Conservation (phyloP, 2,113 vertebrate genomes). For the Strix uralensis region DNA sequence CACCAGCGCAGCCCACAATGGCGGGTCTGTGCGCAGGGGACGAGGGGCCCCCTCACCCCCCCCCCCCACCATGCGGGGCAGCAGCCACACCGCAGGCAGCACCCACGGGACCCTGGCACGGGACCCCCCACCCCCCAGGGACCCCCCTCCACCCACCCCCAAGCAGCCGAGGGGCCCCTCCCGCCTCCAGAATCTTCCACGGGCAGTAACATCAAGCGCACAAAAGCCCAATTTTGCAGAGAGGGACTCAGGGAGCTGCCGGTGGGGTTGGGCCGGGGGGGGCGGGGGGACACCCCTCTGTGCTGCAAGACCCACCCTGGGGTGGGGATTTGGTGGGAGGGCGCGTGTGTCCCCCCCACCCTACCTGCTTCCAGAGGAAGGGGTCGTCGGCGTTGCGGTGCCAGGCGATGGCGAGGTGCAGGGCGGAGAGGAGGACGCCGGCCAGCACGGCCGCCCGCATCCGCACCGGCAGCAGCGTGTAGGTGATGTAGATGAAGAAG, state of each 20-base stretch:
- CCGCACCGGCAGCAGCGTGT: slow-evolving; percentile 93
- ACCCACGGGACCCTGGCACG: background rate
- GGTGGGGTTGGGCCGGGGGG: too few relatives aligned
- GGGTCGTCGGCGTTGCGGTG: slow-evolving; percentile 83
- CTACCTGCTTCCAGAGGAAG: slow-evolving; percentile 95
- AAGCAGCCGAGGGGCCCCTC: background rate
- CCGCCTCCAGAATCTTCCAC: slow-evolving; percentile 1
- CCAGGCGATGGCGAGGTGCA: slow-evolving; percentile 90
- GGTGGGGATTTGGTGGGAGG: too few relatives aligned
- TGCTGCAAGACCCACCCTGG: too few relatives aligned
- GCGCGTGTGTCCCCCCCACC: background rate
- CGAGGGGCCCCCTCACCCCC: background rate
- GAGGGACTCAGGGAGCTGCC: background rate
- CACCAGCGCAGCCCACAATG: background rate
- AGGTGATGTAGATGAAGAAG: slow-evolving; percentile 97
- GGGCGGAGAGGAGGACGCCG: slow-evolving; percentile 83
- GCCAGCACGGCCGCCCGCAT: slow-evolving; percentile 94
- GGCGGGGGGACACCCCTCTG: too few relatives aligned
- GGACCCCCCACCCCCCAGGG: background rate
- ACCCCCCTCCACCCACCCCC: background rate
- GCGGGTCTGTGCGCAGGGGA: too few relatives aligned
- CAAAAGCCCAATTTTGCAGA: background rate
- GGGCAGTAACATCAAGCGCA: background rate
- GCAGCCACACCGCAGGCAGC: accelerated
- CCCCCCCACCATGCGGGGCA: too few relatives aligned